Conservation (phyloP, 2,113 vertebrate species). For the Dunckerocampus dactyliophorus region DNA sequence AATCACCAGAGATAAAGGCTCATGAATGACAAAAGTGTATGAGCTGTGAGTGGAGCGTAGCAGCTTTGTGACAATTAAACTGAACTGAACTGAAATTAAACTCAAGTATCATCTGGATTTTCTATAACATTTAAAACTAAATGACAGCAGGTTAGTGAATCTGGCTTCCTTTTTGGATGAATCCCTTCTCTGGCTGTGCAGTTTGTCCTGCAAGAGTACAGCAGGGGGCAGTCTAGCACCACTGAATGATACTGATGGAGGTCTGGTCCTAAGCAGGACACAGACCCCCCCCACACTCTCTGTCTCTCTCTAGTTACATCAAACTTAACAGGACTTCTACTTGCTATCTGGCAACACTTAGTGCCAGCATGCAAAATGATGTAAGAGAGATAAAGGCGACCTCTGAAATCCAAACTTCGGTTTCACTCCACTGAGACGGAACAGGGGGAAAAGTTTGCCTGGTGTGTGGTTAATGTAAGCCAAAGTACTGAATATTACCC, state of each 20-base stretch:
- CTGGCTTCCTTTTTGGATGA: constrained; percentile 18
- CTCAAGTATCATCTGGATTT: constrained; percentile 19
- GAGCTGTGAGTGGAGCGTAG: neutral
- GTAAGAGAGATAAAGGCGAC: constrained; percentile 71
- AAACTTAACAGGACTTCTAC: constrained; percentile 68
- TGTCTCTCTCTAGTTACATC: constrained; percentile 39
- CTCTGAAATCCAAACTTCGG: constrained; percentile 72
- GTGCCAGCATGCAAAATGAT: constrained; percentile 70
- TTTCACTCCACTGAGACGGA: constrained; percentile 70
- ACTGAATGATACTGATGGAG: constrained; percentile 41
- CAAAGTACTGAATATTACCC: constrained; percentile 71
- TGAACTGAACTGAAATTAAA: too few species aligned
- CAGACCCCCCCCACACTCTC: constrained; percentile 6
- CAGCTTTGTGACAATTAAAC: neutral
- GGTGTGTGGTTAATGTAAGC: constrained; percentile 73
- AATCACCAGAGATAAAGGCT: constrained; percentile 59
- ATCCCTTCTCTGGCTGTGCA: constrained; percentile 10
- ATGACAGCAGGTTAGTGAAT: constrained; percentile 10
- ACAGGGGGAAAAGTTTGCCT: constrained; percentile 66
- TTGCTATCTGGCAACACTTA: constrained; percentile 71
- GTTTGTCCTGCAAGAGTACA: constrained; percentile 43
- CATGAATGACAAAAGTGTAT: constrained; percentile 9
- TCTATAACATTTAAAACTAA: constrained; percentile 21
- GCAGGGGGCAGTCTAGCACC: constrained; percentile 76
- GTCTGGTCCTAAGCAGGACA: constrained; percentile 63